Conservation (phyloP, 2,113 vertebrate species). For the Felis catus region DNA sequence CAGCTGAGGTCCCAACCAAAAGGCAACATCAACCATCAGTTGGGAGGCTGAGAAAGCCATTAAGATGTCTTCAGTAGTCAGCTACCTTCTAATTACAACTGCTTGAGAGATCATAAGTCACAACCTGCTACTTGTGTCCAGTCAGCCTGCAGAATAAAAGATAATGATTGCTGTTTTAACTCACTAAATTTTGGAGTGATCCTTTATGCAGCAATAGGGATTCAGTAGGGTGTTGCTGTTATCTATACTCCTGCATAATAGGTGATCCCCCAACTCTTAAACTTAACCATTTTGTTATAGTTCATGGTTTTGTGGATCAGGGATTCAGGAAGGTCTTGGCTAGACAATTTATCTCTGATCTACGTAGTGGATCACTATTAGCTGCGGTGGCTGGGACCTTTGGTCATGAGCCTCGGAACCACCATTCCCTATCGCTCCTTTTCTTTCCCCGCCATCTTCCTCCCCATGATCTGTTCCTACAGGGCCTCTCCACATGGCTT, state of each 20-base stretch:
- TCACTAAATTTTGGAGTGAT: neutral
- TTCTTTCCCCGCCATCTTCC: neutral
- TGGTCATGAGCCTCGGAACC: neutral
- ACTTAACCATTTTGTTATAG: neutral
- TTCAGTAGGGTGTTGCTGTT: neutral
- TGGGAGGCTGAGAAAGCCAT: neutral
- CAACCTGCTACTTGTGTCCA: neutral
- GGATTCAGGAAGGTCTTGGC: neutral
- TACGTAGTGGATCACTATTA: neutral
- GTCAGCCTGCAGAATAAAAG: neutral
- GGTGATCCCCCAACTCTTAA: neutral
- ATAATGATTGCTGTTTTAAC: neutral
- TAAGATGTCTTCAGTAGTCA: neutral
- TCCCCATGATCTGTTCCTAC: neutral
- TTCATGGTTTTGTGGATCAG: neutral
- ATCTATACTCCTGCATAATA: neutral
- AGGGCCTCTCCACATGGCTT: neutral
- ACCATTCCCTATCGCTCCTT: too few relatives aligned
- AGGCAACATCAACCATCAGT: neutral
- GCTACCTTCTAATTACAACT: neutral
- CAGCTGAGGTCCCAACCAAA: neutral
- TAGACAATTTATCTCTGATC: neutral
- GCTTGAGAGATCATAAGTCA: neutral
- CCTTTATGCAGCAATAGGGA: neutral
- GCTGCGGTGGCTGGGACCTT: neutral